A percentile compares a stretch with the other conserved stretches of the same genome.
Evolutionary conservation across 2,888 invertebrate genomes (phyloP).

Genomic region (Sylvicola cinctus): DNA sequence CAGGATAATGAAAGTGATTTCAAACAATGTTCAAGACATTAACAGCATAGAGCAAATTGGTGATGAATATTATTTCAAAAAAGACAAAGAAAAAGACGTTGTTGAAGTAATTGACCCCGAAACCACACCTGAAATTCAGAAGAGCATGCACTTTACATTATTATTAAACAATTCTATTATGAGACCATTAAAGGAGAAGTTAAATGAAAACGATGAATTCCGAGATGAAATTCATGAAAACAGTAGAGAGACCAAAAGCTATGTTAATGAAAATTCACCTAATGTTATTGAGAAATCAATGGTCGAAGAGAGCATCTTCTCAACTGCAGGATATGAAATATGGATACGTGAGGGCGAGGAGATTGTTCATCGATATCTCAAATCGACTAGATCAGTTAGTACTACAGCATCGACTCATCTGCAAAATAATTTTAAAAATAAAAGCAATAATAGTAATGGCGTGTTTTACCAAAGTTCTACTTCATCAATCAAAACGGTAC

Average conservation of each 20-base stretch:
- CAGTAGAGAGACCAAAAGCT: no score
- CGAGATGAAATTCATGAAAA: neutral
- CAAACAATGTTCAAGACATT: slow-evolving; percentile 12
- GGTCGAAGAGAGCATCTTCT: no score
- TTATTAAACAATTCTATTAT: no score
- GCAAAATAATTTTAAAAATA: neutral
- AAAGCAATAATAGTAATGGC: neutral
- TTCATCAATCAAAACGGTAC: neutral
- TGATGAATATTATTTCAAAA: slow-evolving; percentile 13
- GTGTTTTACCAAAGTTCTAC: no score
- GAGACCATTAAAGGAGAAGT: neutral
- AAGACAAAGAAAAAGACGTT: slow-evolving; percentile 7
- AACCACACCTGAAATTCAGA: neutral
- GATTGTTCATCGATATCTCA: slow-evolving; percentile 7
- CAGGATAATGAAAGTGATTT: slow-evolving; percentile 12
- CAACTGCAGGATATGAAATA: neutral
- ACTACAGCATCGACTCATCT: neutral
- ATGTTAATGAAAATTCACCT: no score
- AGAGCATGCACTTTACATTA: no score
- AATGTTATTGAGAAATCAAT: no score
- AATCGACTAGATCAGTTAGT: slow-evolving; percentile 2
- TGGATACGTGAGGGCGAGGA: slow-evolving; percentile 9
- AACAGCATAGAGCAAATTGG: slow-evolving; percentile 12
- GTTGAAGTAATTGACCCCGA: neutral
- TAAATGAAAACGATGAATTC: neutral